Base-by-base conservation (phyloP, 1,140 invertebrate species). In the Eupristina koningsbergeri region DNA sequence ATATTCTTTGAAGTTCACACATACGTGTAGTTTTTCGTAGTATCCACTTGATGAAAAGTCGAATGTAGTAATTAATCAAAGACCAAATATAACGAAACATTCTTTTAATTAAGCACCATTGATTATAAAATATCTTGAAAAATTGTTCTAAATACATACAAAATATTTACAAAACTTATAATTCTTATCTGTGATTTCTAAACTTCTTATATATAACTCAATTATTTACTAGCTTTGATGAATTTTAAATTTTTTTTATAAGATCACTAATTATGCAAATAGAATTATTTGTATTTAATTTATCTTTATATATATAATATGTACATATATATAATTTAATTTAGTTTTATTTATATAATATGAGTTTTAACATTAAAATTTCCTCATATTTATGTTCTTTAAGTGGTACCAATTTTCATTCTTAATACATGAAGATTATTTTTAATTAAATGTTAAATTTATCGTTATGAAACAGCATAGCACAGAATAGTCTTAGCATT, bases 1-100 rank as follows among this genome's bases (percentile, higher is more conserved):
- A 98, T 81, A 98, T 97, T 87, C 98, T 94, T 90, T 99, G 97
- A 6, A 99, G 91, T 92, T 99, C 97, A 91, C 97, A 98, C 86
- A 98, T 93, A 84, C 95, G 94, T 19, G 97, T 98, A 26, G 96
- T 96, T 89, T 95, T 95, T 77, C 95, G 94, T 36, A 98, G 91
- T 89, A 98, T 95, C 96, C 97, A 98, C 93, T 99, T 99, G 64
- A 97, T 93, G 75, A 96, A 91, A 1, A 96, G 95, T 85, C 96
- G 93, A 47, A 96, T 91, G 91, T 96, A 96, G 92, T 93, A 94
- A 86, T 94, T 95, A 53, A 96, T 87, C 79, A 94, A 86, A 31
- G 93, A 93, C 93, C 93, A 94, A 76, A 95, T 82, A 86, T 94
- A 93, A 73, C 89, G 90, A 87, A 94, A 90, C 90, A 94, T 93